Evolutionary conservation across 2,888 invertebrate species (phyloP), one percentile per base, ranked within the genome.

Genomic region (Laothoe populi): DNA sequence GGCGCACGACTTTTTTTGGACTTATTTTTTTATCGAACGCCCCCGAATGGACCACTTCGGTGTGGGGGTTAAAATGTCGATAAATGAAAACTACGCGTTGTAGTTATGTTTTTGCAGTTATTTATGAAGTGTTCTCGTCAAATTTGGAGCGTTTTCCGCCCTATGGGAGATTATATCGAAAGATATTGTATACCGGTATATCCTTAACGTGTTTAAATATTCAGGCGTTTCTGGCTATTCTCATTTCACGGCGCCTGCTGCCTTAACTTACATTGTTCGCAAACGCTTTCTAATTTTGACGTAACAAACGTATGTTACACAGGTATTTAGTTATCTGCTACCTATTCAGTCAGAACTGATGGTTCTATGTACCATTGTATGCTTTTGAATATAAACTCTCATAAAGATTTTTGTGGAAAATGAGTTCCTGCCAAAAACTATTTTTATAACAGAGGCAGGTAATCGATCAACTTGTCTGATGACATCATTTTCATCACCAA

Each of bases 1-100:
- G 88, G 89, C 81, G 82, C 79, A 76, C 64, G 67, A 71, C 72
- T 88, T 90, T 90, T n/a, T 88, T 79, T 75, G 72, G 72, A 64
- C 79, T 82, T 81, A 78, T 80, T 81, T 82, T 75, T 82, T 80
- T 83, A 84, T 84, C 83, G 84, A 84, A 72, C 84, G 80, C 65
- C 70, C 61, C 70, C 73, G 75, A 79, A 78, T 79, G 78, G 77
- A 73, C 74, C 79, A 87, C 87, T 85, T 79, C 83, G 75, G 78
- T 84, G 78, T 73, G 66, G 74, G 84, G 86, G 88, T 84, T 87
- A 86, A 88, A 86, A 82, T 85, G 80, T 76, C 83, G 81, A 81
- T 83, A 82, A 81, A 78, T 72, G 68, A 72, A 77, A 79, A 70
- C 70, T 71, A 69, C 63, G 66, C 59, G 59, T 49, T 57, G 59